Base-by-base conservation (phyloP, 1,140 invertebrate genomes). In the Halotydeus destructor region DNA sequence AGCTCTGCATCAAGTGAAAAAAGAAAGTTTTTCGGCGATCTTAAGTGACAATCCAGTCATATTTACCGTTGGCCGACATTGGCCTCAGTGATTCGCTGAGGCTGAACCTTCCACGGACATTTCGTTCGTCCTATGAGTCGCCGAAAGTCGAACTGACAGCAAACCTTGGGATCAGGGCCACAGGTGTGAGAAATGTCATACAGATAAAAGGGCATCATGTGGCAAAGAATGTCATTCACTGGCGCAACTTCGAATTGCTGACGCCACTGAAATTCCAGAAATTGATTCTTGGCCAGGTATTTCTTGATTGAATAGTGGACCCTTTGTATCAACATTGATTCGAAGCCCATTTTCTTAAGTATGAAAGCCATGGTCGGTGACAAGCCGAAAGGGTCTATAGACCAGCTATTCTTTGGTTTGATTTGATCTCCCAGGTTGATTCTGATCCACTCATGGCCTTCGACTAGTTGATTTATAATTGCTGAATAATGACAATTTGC, bases 171-270 rank as follows among this genome's bases (percentile, higher is more conserved):
- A 62, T 88, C 78, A 0, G 82, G 82, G 0, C 83, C 84, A 52
- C 84, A 93, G 0, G 81, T 83, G 52, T 84, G 79, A 50, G 88
- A 86, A 34, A 88, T 88, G 14, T 79, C 83, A 57, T 93, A 93
- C 14, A 89, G 84, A 51, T 88, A 82, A 50, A 86, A 89, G 0
- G 85, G 85, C 54, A 82, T 77, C 57, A 91, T 88, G 55, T 93
- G 84, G 3, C 80, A 80, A 1, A 89, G 61, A 23, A 88, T 56
- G 34, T 67, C 67, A 3, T 1, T 52, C 22, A 46, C 58, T 46
- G 37, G 9, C 21, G 40, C 40, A 41, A 14, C 28, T 19, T 72
- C 70, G 78, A 81, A 88, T 3, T 71, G 69, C 22, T 85, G 79
- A 5, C 74, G 58, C 85, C 85, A 89, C 16, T 74, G 54, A 55